phyloP scores from a whole-genome alignment of 2,113 vertebrate species.

The Eidolon helvum region DNA sequence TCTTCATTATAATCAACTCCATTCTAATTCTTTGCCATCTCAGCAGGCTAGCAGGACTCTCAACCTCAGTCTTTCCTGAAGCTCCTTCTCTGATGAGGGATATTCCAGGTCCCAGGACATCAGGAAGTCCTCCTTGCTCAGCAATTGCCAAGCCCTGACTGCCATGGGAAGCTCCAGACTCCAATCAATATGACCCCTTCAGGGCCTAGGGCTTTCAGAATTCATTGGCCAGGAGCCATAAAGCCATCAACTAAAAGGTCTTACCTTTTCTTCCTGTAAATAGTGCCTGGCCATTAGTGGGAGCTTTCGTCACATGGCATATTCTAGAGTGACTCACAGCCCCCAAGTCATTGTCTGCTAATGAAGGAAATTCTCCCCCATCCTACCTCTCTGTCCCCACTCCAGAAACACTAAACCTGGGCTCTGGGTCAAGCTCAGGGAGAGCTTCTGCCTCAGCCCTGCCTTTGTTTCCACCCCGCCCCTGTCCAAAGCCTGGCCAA shows the following conservation, averaged over 20 bases:
- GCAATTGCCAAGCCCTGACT: background rate
- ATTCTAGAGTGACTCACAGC: background rate
- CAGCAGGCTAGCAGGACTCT: background rate
- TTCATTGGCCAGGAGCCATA: background rate
- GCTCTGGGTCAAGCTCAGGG: background rate
- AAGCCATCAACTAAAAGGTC: background rate
- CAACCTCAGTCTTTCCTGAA: background rate
- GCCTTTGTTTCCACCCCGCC: background rate
- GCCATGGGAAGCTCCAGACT: background rate
- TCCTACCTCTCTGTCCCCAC: background rate
- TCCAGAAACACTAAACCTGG: background rate
- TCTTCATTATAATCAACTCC: too few species aligned
- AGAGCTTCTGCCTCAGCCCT: background rate
- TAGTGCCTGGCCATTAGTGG: background rate
- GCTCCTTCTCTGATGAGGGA: background rate
- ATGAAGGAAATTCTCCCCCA: background rate
- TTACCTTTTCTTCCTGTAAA: background rate
- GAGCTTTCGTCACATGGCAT: background rate
- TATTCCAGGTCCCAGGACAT: background rate
- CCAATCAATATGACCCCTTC: background rate
- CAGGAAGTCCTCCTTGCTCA: background rate
- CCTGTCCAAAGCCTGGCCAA: background rate
- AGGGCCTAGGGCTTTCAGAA: background rate
- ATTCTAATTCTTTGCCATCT: background rate
- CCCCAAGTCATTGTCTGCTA: background rate